phyloP scores from a whole-genome alignment of 2,113 vertebrate species.

The Falco punctatus region DNA sequence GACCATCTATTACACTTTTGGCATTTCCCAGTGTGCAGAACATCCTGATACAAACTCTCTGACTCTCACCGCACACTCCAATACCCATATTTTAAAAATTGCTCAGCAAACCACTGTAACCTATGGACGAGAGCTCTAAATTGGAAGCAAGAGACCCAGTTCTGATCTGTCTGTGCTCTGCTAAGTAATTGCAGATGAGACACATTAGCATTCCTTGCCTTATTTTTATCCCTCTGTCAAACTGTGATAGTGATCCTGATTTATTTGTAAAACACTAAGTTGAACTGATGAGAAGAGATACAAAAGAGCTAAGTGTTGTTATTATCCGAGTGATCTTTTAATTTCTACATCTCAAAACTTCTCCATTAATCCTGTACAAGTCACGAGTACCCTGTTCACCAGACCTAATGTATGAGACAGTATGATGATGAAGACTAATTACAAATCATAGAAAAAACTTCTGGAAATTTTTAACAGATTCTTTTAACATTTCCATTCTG shows the following conservation, averaged over 20 bases:
- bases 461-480: constrained; percentile 4
- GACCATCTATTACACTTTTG: not conserved
- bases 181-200: not conserved
- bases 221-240: not conserved
- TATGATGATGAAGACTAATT: constrained; percentile 30
- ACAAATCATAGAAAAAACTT: constrained; percentile 30
- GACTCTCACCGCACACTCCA: not conserved
- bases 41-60: not conserved
- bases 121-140: not conserved
- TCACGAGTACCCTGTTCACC: constrained; percentile 15
- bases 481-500: constrained; percentile 27
- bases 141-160: not conserved
- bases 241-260: not conserved
- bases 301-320: not conserved
- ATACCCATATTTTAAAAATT: not conserved
- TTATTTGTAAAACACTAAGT: not conserved
- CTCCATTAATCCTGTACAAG: constrained; percentile 26
- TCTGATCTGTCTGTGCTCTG: not conserved
- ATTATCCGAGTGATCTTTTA: not conserved
- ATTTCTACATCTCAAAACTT: not conserved
- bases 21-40: not conserved
- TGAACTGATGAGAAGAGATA: not conserved
- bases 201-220: not conserved
- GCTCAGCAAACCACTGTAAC: not conserved
- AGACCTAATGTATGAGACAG: constrained; percentile 13